Conservation (phyloP, 2,888 invertebrate species). For the Diarsia brunnea region DNA sequence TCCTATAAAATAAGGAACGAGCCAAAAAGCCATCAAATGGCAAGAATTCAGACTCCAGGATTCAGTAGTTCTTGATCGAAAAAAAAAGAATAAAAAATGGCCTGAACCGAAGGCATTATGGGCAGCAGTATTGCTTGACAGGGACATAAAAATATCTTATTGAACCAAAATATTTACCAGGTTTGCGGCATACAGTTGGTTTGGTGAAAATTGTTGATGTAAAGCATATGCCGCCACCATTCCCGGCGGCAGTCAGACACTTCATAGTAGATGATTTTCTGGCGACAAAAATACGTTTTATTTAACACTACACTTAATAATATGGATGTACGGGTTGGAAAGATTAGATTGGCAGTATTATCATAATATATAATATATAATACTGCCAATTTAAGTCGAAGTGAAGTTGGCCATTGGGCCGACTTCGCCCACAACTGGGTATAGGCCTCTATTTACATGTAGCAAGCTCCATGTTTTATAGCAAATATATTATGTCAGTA, state of each 20-base stretch:
- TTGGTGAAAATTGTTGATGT: constrained; percentile 72
- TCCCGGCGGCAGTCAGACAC: constrained; percentile 64
- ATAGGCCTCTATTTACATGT: no score
- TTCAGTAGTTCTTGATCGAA: neutral
- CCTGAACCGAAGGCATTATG: no score
- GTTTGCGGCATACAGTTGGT: constrained; percentile 64
- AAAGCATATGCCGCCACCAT: constrained; percentile 76
- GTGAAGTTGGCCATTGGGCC: no score
- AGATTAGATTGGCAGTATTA: no score
- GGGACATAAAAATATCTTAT: neutral
- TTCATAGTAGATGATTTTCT: constrained; percentile 41
- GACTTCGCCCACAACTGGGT: no score
- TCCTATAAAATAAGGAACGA: neutral
- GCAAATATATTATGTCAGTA: no score
- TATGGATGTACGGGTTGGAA: no score
- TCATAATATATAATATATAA: no score
- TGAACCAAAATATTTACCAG: constrained; percentile 68
- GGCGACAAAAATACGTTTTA: neutral
- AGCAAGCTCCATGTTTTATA: no score
- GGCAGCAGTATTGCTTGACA: neutral
- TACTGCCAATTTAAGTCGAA: no score
- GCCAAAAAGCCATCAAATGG: neutral
- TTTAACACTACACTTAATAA: neutral
- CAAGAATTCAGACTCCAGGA: neutral
- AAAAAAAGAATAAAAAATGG: neutral